Evolutionary conservation across 2,113 vertebrate genomes (phyloP).

Genomic region (Scomber scombrus): DNA sequence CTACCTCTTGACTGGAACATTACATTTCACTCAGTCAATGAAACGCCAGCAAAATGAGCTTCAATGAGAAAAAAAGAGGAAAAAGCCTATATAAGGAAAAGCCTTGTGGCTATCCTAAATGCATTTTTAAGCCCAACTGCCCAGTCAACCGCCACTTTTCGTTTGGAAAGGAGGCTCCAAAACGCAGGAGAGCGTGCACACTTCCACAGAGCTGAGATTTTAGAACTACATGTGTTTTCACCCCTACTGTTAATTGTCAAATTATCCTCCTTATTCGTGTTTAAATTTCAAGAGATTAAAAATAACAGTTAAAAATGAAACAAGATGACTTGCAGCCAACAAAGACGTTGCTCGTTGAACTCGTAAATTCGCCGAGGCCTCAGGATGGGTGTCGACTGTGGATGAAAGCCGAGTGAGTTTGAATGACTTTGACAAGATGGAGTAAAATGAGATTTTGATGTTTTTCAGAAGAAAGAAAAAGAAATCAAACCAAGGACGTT

Average conservation of each 20-base stretch:
- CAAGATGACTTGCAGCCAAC: conserved; percentile 45
- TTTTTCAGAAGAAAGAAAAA: conserved; percentile 64
- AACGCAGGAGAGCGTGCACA: neutral
- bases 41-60: conserved; percentile 46
- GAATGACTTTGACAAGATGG: conserved; percentile 72
- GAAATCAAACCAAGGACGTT: conserved; percentile 68
- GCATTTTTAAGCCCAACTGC: conserved; percentile 4
- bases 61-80: conserved; percentile 8
- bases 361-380: conserved; percentile 59
- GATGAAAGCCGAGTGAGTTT: conserved; percentile 67
- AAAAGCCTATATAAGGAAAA: conserved; percentile 26
- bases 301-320: conserved; percentile 62
- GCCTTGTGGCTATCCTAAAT: neutral
- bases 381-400: conserved; percentile 41
- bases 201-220: too few species aligned
- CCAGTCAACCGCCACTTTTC: conserved; percentile 3
- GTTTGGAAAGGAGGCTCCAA: conserved; percentile 18
- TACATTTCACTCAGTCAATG: conserved; percentile 38
- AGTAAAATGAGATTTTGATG: conserved; percentile 70
- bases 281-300: conserved; percentile 70
- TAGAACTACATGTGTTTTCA: neutral
- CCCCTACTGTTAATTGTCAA: conserved; percentile 43
- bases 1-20: conserved; percentile 38
- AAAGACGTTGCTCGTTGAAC: conserved; percentile 57
- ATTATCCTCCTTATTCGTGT: conserved; percentile 62